These are phyloP conservation scores for Oncopodura yosiiana DNA, from an alignment of 1,140 invertebrate species.

Conservation along the genomic window DNA sequence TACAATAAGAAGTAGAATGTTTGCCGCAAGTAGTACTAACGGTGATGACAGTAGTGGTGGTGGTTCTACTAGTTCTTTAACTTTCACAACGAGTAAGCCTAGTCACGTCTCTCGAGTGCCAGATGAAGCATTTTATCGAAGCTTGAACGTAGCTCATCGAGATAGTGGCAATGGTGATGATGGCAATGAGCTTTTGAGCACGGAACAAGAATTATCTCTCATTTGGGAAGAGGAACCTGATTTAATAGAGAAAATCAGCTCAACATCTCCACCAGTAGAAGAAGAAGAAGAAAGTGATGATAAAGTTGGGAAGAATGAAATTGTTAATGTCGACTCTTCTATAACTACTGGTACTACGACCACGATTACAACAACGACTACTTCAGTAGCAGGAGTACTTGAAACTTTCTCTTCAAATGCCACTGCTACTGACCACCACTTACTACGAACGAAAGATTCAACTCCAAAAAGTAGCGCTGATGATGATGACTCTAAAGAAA, in stretches of 20 bases:
- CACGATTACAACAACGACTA: neutral
- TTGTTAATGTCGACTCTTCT: conserved; percentile 35
- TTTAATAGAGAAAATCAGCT: conserved; percentile 26
- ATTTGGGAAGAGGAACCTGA: conserved; percentile 59
- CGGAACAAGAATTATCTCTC: conserved; percentile 56
- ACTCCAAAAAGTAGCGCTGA: neutral
- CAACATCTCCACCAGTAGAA: conserved; percentile 9
- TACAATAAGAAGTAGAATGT: neutral
- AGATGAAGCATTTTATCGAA: conserved; percentile 78
- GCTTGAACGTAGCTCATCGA: conserved; percentile 73
- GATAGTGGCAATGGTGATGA: conserved; percentile 56
- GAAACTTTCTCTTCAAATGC: neutral
- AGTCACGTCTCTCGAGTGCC: conserved; percentile 44
- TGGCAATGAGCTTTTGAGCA: conserved; percentile 29
- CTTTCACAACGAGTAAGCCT: conserved; percentile 6
- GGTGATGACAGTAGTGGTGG: neutral
- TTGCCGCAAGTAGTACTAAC: neutral
- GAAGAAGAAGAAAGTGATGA: conserved; percentile 35
- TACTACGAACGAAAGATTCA: neutral
- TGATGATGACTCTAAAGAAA: conserved; percentile 47
- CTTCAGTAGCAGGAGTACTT: neutral
- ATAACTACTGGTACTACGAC: conserved; percentile 14
- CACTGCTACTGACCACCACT: neutral
- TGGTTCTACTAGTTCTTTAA: neutral
- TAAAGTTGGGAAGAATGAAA: conserved; percentile 37